Base-by-base conservation (phyloP, 2,797 vertebrate species). In the Acanthornis magna region DNA sequence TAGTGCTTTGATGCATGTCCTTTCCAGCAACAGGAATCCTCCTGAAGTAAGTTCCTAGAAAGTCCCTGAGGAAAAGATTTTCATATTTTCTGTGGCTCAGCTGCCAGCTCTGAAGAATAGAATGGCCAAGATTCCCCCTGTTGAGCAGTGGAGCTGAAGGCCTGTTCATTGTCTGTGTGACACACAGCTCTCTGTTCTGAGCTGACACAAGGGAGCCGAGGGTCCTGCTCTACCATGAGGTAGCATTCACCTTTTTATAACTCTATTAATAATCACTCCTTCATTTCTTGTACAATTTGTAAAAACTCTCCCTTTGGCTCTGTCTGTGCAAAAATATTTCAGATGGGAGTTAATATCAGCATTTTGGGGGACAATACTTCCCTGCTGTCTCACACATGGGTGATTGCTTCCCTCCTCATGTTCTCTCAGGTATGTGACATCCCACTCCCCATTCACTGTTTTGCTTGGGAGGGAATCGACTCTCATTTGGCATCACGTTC, bases 41-140 rank as follows among this genome's bases (percentile, higher is more conserved):
- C 94, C 73, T 81, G 79, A 96, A 96, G 34, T 55, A 25, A 88
- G 66, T 94, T 97, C 95, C 88, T 96, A 95, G 95, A 96, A 96
- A 95, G 94, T 91, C 94, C 76, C 85, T 1, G 45, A 86, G 79
- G 93, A 95, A 94, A 54, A 92, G 34, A 84, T 85, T 70, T 84
- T 88, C 50, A 30, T 93, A 63, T 84, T 86, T 89, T 67, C 66
- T 94, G 5, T 30, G 32, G 48, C 36, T 95, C 58, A 92, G 72
- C 74, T 70, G 70, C 70, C 73, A 89, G 36, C 42, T 88, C 60
- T 89, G 76, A 84, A 82, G 70, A 88, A 89, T 47, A 32, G 45
- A 45, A 81, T 62, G 53, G 73, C 76, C 86, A 73, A 86, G 74
- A 88, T 81, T 88, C 22, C 29, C 85, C 19, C 16, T 26, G 4